Percentiles rank a stretch among this genome's conserved stretches.
Evolutionary conservation across 2,797 vertebrate genomes (phyloP).

Genomic region (Cossypha polioptera): DNA sequence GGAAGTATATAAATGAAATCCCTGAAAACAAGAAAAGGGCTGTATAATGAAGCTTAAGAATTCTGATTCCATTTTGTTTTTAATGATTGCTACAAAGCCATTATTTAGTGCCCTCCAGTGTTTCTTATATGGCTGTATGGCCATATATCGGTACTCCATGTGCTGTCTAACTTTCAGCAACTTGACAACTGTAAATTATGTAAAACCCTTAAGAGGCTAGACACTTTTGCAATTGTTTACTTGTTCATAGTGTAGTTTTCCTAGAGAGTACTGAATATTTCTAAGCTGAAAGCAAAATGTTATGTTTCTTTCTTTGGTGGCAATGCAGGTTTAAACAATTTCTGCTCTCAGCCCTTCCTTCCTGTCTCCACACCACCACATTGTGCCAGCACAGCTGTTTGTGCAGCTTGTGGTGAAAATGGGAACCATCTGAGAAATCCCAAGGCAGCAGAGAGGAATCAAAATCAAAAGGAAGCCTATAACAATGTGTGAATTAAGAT

Average conservation of each 20-base stretch:
- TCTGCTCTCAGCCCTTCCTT: neutral
- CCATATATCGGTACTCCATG: neutral
- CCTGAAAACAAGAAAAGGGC: neutral
- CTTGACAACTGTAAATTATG: neutral
- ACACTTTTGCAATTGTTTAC: neutral
- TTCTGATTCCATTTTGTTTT: neutral
- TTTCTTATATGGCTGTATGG: neutral
- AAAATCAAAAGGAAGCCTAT: constrained; percentile 19
- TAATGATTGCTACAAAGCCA: neutral
- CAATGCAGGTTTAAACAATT: neutral
- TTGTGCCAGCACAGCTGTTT: neutral
- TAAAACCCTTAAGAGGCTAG: neutral
- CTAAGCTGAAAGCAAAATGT: neutral
- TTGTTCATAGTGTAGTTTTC: neutral
- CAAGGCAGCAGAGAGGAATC: neutral
- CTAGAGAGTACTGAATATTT: neutral
- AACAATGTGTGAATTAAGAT: neutral
- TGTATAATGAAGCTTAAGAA: neutral
- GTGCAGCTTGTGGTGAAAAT: neutral
- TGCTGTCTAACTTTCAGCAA: neutral
- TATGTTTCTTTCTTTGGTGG: neutral
- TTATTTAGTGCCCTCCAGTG: neutral
- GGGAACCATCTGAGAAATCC: neutral
- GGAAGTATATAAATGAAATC: neutral
- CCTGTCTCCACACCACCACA: neutral